phyloP scores from a whole-genome alignment of 2,113 vertebrate genomes.

The Ploceus nigricollis region DNA sequence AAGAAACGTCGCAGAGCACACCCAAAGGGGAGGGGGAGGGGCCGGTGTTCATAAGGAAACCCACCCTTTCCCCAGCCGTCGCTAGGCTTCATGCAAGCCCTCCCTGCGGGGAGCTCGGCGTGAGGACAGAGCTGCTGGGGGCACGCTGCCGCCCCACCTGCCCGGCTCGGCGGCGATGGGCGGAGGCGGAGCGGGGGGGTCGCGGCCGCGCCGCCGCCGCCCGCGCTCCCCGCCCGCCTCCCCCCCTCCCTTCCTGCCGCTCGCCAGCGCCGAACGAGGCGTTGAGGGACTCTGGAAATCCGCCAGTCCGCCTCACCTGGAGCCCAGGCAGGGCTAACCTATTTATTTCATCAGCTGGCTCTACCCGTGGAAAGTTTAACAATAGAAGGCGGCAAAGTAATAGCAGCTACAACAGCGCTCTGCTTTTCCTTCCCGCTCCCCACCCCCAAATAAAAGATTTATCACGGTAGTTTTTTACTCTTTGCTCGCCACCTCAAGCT shows the following conservation, averaged over 20 bases:
- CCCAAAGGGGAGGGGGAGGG: neutral
- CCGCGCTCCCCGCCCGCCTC: neutral
- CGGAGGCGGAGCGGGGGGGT: neutral
- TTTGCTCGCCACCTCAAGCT: neutral
- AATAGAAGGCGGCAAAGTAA: conserved; percentile 10
- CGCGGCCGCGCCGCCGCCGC: neutral
- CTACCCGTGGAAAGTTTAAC: conserved; percentile 67
- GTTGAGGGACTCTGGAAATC: neutral
- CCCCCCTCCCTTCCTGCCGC: neutral
- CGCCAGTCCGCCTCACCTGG: neutral
- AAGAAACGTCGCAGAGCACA: neutral
- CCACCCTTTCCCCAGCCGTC: neutral
- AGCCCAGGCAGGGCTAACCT: neutral
- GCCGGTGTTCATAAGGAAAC: neutral
- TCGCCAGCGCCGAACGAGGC: neutral
- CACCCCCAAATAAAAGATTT: neutral
- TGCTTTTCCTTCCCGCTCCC: neutral
- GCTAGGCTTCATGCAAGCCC: neutral
- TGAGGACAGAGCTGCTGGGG: accelerated
- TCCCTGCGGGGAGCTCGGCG: neutral
- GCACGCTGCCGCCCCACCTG: conserved; percentile 1
- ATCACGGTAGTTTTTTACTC: neutral
- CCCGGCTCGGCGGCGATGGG: neutral
- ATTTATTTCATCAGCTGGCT: conserved; percentile 33
- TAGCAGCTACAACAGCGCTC: neutral